Evolutionary conservation across 2,113 vertebrate species (phyloP).

Genomic region (Pithys albifrons): DNA sequence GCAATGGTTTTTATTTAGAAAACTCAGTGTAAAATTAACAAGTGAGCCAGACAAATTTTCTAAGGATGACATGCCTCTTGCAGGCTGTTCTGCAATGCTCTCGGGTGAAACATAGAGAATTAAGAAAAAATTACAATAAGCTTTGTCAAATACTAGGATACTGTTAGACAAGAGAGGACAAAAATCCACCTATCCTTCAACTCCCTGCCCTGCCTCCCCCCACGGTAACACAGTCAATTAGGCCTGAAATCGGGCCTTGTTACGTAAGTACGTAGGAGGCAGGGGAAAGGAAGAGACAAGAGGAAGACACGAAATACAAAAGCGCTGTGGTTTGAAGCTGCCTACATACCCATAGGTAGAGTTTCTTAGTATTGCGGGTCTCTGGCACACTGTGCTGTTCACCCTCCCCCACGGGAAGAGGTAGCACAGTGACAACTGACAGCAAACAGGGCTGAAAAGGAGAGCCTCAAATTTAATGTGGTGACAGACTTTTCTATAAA

Average conservation of each 20-base stretch:
- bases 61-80: background rate
- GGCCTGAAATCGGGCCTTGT: background rate
- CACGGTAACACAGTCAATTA: background rate
- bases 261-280: background rate
- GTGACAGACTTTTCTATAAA: background rate
- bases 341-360: background rate
- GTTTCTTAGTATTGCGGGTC: background rate
- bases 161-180: background rate
- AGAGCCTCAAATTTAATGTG: background rate
- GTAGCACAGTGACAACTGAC: background rate
- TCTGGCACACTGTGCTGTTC: fast-evolving
- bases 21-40: background rate
- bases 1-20: background rate
- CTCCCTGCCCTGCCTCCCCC: background rate
- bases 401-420: constrained; percentile 1
- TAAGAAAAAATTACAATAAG: background rate
- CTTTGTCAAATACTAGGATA: background rate
- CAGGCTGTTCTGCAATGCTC: background rate
- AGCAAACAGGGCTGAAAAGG: background rate
- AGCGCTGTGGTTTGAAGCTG: constrained; percentile 12
- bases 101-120: background rate
- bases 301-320: constrained; percentile 25
- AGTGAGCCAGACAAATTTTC: background rate
- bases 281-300: background rate
- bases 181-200: background rate